Conservation (phyloP, 2,888 invertebrate species). For the Tachina grossa region DNA sequence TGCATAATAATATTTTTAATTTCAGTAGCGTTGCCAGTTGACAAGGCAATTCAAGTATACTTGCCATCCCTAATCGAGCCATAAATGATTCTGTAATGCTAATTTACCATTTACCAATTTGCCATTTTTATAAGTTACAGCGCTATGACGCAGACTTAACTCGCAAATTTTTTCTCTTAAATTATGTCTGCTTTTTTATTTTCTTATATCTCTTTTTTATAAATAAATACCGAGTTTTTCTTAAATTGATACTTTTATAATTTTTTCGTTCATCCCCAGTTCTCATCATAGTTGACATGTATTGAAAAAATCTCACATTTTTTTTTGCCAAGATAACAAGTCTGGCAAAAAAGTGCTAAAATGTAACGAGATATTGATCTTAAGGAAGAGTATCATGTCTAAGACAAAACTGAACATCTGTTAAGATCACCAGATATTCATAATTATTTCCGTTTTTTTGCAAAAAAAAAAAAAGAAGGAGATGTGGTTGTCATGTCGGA, state of each 20-base stretch:
- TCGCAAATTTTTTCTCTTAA: background rate
- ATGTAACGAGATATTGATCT: conserved; percentile 65
- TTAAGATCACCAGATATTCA: conserved; percentile 62
- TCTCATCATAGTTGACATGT: conserved; percentile 46
- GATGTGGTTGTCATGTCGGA: conserved; percentile 18
- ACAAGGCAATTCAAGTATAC: too few species aligned
- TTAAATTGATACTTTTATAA: conserved; percentile 36
- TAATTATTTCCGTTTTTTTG: conserved; percentile 66
- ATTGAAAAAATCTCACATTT: conserved; percentile 29
- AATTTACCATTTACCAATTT: too few species aligned
- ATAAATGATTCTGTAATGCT: too few species aligned
- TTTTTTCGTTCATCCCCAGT: conserved; percentile 43
- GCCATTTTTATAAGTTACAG: too few species aligned
- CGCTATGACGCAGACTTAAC: background rate
- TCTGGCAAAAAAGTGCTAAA: conserved; percentile 63
- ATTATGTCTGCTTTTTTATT: background rate
- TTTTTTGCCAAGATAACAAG: conserved; percentile 9
- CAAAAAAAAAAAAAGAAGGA: conserved; percentile 23
- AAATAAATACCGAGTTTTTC: background rate
- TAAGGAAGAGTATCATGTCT: conserved; percentile 61
- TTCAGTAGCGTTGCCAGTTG: too few species aligned
- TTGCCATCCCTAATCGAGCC: too few species aligned
- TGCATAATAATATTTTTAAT: too few species aligned
- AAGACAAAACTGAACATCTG: conserved; percentile 67
- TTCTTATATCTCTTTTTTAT: background rate